Percentiles rank a stretch among this genome's conserved stretches.
Conservation (phyloP, 2,113 vertebrate species). For the Anolis carolinensis region DNA sequence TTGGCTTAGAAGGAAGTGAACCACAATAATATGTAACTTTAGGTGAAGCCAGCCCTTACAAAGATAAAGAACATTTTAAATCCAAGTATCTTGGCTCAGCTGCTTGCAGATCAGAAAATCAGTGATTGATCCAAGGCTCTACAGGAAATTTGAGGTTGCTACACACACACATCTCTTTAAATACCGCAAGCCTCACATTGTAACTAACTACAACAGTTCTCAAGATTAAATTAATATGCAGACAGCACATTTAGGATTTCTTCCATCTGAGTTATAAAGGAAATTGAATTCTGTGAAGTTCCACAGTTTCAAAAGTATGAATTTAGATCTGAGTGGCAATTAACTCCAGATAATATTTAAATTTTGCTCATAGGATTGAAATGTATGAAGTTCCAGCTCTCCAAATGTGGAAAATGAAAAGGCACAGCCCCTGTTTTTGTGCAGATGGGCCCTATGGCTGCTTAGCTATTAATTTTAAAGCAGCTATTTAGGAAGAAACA, state of each 20-base stretch:
- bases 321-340: not conserved
- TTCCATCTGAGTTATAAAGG: not conserved
- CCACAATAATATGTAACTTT: not conserved
- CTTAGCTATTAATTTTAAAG: slow-evolving; percentile 13
- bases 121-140: not conserved
- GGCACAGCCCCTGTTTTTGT: not conserved
- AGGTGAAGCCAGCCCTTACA: not conserved
- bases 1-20: not conserved
- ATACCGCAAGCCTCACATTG: not conserved
- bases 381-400: not conserved
- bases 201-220: not conserved
- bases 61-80: not conserved
- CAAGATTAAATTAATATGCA: not conserved
- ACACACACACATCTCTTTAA: not conserved
- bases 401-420: not conserved
- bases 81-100: not conserved
- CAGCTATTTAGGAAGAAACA: not conserved
- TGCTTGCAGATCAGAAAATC: not conserved
- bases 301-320: not conserved
- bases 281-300: not conserved
- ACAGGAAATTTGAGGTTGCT: not conserved
- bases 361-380: not conserved
- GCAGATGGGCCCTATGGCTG: not conserved
- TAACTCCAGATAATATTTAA: not conserved
- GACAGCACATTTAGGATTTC: not conserved